Percentiles rank a stretch among this genome's conserved stretches.
phyloP scores from a whole-genome alignment of 2,888 invertebrate species.

The Plusia festucae region DNA sequence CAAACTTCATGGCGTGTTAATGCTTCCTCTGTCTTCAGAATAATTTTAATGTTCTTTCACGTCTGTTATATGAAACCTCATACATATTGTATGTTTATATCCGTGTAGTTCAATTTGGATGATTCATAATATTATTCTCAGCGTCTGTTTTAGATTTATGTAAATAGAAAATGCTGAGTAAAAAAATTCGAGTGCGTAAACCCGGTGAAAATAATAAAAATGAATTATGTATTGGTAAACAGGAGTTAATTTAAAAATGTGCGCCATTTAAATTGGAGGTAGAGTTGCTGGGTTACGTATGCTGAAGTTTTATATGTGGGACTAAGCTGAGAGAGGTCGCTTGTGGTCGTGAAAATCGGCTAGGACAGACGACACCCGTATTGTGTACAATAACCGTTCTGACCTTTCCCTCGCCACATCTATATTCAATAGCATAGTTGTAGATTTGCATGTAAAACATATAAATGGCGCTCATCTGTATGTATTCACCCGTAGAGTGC shows the following conservation, averaged over 20 bases:
- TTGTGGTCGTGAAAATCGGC: slow-evolving; percentile 18
- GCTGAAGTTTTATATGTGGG: neutral
- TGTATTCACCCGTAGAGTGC: slow-evolving; percentile 42
- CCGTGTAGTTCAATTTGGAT: slow-evolving; percentile 26
- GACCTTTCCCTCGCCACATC: slow-evolving; percentile 30
- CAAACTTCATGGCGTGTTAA: neutral
- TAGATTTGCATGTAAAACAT: slow-evolving; percentile 50
- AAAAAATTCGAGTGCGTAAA: slow-evolving; percentile 22
- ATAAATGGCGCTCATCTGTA: slow-evolving; percentile 46
- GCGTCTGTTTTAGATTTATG: slow-evolving; percentile 48
- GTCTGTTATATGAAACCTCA: slow-evolving; percentile 21
- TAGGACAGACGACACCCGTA: slow-evolving; percentile 5
- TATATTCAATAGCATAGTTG: slow-evolving; percentile 40
- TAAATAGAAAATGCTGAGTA: slow-evolving; percentile 33
- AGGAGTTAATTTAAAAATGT: slow-evolving; percentile 1
- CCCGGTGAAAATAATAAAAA: slow-evolving; percentile 29
- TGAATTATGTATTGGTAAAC: slow-evolving; percentile 31
- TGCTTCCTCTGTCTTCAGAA: slow-evolving; percentile 5
- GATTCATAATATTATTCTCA: slow-evolving; percentile 45
- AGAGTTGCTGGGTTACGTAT: neutral
- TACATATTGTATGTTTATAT: slow-evolving; percentile 45
- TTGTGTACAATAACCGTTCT: slow-evolving; percentile 13
- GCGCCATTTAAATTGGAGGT: neutral
- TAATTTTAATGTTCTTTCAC: slow-evolving; percentile 25
- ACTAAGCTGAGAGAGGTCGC: neutral